Evolutionary conservation across 2,113 vertebrate genomes (phyloP).

Genomic region (Danionella cerebrum): DNA sequence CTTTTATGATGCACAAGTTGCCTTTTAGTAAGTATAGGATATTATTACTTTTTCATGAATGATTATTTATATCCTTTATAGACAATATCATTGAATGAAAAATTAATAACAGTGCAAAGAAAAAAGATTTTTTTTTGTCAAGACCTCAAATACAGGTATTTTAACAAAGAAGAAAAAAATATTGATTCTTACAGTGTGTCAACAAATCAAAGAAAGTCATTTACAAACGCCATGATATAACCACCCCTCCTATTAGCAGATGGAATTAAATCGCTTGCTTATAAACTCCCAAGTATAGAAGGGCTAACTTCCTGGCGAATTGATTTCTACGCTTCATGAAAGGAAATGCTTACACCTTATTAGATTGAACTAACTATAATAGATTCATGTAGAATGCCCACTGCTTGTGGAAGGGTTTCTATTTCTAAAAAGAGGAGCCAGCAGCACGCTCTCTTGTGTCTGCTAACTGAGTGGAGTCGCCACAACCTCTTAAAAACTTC

Average conservation of each 20-base stretch:
- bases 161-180: too few relatives aligned
- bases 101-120: too few relatives aligned
- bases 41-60: not conserved
- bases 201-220: too few relatives aligned
- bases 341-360: conserved; percentile 61
- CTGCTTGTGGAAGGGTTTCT: conserved; percentile 63
- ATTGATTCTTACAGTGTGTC: too few relatives aligned
- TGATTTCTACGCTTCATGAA: conserved; percentile 67
- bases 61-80: too few relatives aligned
- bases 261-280: too few relatives aligned
- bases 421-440: conserved; percentile 45
- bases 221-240: too few relatives aligned
- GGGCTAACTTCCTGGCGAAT: conserved; percentile 59
- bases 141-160: too few relatives aligned
- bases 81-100: too few relatives aligned
- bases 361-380: conserved; percentile 64
- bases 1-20: conserved; percentile 64
- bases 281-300: conserved; percentile 3
- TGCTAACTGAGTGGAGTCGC: conserved; percentile 25
- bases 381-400: conserved; percentile 60
- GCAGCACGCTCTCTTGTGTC: conserved; percentile 39
- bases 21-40: conserved; percentile 56
- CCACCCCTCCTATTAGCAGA: not conserved
- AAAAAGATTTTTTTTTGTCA: too few relatives aligned
- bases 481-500: conserved; percentile 50